Evolutionary conservation across 2,113 vertebrate genomes (phyloP), one percentile per base, ranked within the genome.

Genomic region (Anolis carolinensis): DNA sequence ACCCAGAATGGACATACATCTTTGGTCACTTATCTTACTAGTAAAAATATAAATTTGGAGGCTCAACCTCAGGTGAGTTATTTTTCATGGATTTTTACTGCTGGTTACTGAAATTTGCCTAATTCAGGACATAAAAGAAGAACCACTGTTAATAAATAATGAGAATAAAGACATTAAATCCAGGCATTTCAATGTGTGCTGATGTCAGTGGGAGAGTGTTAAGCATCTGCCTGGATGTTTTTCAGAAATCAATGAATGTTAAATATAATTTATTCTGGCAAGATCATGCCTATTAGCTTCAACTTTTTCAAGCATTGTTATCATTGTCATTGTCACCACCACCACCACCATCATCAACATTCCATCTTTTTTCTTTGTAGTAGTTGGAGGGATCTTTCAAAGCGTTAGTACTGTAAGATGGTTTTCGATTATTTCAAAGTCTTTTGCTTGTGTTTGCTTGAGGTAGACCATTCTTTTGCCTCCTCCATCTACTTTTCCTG

Each of bases 11-110:
- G 97, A 30, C 93, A 97, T n/a, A 67, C 92, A 1, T 89, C 96
- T 48, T 90, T 99, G 23, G 96, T 98, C 55, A 94, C 90, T 50
- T 94, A 98, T 79, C 97, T 99, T 87, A 91, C 98, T 86, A 74
- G 87, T 59, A 94, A 96, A 88, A 95, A 97, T 1, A 87, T 96
- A 83, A 76, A 96, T 48, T 89, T 95, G 14, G 95, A 95, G 86
- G 89, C 92, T 88, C 95, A 96, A 87, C 93, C 96, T 1, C 86
- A 97, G 94, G 98, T 98, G 86, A 96, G 95, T 91, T 59, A 77
- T 0, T 55, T 62, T 44, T 76, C 70, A 88, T 72, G 23, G 52
- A 5, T 67, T 89, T 27, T 21, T 8, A 84, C 52, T 82, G 16
- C 5, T 50, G 4, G 30, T 7, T 67, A 36, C 30, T 76, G 36